phyloP scores from a whole-genome alignment of 2,888 invertebrate species.

The Thymelicus acteon region DNA sequence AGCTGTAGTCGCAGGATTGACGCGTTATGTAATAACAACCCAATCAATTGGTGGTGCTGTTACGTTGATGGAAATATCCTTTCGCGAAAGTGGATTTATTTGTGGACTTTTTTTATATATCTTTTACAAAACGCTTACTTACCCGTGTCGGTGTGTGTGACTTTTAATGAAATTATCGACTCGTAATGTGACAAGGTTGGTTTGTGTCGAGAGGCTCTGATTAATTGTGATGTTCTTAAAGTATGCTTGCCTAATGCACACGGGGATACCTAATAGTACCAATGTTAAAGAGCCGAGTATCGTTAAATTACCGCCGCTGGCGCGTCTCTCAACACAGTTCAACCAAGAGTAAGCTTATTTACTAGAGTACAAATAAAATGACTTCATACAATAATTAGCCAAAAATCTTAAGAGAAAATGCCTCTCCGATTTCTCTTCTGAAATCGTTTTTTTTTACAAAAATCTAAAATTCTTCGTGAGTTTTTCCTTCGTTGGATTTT shows the following conservation, averaged over 20 bases:
- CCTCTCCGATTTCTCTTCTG: conserved; percentile 33
- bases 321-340: conserved; percentile 10
- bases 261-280: no score
- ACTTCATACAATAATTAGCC: conserved; percentile 41
- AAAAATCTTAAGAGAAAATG: conserved; percentile 34
- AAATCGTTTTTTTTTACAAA: conserved; percentile 41
- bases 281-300: no score
- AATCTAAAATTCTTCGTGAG: conserved; percentile 19
- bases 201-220: neutral
- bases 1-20: conserved; percentile 39
- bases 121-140: conserved; percentile 25
- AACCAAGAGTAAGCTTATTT: conserved; percentile 15
- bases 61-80: conserved; percentile 43
- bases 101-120: conserved; percentile 23
- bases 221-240: neutral
- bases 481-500: conserved; percentile 32
- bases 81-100: conserved; percentile 14
- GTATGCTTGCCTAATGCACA: neutral
- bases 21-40: conserved; percentile 49
- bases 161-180: conserved; percentile 2
- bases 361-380: conserved; percentile 42
- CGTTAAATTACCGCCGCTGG: neutral
- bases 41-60: conserved; percentile 59
- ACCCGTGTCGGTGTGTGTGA: conserved; percentile 10
- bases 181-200: neutral